Base-by-base conservation (phyloP, 2,888 invertebrate species). In the Eumerus sabulonum region DNA sequence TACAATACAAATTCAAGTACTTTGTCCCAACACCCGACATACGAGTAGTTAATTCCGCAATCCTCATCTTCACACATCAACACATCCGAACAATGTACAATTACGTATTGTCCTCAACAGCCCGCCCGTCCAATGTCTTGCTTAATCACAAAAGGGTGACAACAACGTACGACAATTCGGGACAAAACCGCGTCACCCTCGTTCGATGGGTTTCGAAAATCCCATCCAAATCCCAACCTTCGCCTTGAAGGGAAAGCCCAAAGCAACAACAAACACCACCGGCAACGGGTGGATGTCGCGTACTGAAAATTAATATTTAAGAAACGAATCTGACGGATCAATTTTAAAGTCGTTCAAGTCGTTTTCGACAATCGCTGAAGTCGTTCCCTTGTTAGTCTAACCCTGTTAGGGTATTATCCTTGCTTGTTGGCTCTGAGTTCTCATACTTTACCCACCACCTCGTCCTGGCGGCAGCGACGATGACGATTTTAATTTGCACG, bases 1-100 rank as follows among this genome's bases (percentile, higher is more conserved):
- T n/a, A n/a, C n/a, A n/a, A n/a, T n/a, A 7, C 27, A 27, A 27
- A 27, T 7, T 7, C 27, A 27, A 27, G 7, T 27, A 27, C 27
- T 27, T 7, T 7, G 7, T 27, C 27, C 27, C 2, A 27, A 27
- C 3, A 7, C 27, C 27, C 7, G 27, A 27, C 27, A 27, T 27
- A 7, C 27, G 27, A 14, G 12, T 27, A 64, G 79, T 74, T 56
- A 79, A 79, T 79, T 77, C 74, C 35, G 48, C 67, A 77, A 59
- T 68, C 68, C 74, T 42, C 14, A 44, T 48, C 19, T 79, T 79
- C 63, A 79, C 79, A 74, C 79, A 79, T 79, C 79, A 74, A 74
- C 79, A 79, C 79, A 79, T 79, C 64, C 44, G 79, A 79, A 79
- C 79, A 79, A 79, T 79, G 60, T 35, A 70, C 59, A 74, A 70